phyloP scores from a whole-genome alignment of 2,888 invertebrate species.

The Notodromas monacha region DNA sequence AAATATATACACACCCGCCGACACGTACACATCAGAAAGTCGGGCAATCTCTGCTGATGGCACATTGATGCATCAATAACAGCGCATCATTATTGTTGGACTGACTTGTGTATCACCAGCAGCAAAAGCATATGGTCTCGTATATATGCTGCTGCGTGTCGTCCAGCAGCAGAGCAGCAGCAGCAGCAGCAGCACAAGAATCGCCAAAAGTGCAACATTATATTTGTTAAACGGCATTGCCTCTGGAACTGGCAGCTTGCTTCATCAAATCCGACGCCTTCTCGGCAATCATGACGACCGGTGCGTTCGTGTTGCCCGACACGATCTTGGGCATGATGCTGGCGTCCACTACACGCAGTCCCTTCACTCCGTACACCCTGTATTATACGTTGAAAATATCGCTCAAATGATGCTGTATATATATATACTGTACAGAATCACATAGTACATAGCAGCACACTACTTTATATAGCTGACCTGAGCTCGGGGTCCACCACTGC shows the following conservation, averaged over 20 bases:
- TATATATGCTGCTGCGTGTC: too few relatives aligned
- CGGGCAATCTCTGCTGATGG: too few relatives aligned
- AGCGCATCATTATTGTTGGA: too few relatives aligned
- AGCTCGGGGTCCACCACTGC: constrained; percentile 12
- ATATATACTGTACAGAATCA: constrained; percentile 1
- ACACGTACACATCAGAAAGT: too few relatives aligned
- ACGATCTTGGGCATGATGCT: constrained; percentile 62
- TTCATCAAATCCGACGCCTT: constrained; percentile 30
- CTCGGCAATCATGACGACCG: constrained; percentile 67
- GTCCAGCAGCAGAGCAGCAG: too few relatives aligned
- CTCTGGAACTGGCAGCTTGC: constrained; percentile 5
- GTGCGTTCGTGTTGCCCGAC: constrained; percentile 65
- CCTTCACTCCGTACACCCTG: constrained; percentile 44
- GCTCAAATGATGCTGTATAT: constrained; percentile 11
- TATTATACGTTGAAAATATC: constrained; percentile 10
- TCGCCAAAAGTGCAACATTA: too few relatives aligned
- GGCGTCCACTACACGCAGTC: constrained; percentile 49
- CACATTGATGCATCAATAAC: too few relatives aligned
- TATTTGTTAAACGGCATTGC: too few relatives aligned
- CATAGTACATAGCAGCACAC: neutral
- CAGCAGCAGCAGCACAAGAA: too few relatives aligned
- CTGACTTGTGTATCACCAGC: too few relatives aligned
- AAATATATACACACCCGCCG: too few relatives aligned
- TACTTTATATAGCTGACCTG: constrained; percentile 17
- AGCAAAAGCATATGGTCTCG: too few relatives aligned